phyloP scores from a whole-genome alignment of 2,888 invertebrate species.

The Calameuta pallipes region DNA sequence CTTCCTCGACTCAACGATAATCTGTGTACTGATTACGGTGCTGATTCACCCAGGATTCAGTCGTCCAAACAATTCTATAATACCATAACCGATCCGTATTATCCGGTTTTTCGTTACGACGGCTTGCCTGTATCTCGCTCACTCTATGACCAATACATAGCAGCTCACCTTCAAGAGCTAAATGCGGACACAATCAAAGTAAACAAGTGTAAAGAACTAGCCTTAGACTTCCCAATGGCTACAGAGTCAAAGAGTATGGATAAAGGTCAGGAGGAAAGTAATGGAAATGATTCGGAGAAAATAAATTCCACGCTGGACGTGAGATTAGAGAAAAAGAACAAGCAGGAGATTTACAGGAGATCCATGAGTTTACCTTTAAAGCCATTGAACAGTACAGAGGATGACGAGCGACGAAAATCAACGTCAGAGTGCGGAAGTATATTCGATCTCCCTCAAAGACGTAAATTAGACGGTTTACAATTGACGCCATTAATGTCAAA shows the following conservation, averaged over 20 bases:
- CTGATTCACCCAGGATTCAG: slow-evolving; percentile 50
- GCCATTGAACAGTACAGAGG: slow-evolving; percentile 68
- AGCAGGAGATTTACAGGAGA: slow-evolving; percentile 63
- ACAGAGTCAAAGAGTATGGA: not conserved
- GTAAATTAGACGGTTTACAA: slow-evolving; percentile 76
- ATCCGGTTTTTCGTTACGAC: slow-evolving; percentile 80
- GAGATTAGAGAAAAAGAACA: slow-evolving; percentile 50
- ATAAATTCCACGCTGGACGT: slow-evolving; percentile 37
- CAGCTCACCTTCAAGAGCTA: slow-evolving; percentile 73
- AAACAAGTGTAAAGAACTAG: not conserved
- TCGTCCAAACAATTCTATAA: slow-evolving; percentile 69
- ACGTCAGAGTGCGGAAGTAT: slow-evolving; percentile 47
- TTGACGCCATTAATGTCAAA: slow-evolving; percentile 87
- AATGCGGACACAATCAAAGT: slow-evolving; percentile 42
- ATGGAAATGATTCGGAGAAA: slow-evolving; percentile 21
- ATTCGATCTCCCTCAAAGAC: slow-evolving; percentile 58
- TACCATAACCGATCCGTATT: slow-evolving; percentile 83
- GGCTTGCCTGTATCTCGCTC: slow-evolving; percentile 80
- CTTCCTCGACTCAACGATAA: slow-evolving; percentile 62
- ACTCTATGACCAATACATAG: slow-evolving; percentile 77
- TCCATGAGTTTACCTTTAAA: slow-evolving; percentile 80
- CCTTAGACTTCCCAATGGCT: not conserved
- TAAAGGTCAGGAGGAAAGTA: slow-evolving; percentile 2
- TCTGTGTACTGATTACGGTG: slow-evolving; percentile 38
- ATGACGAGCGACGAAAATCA: slow-evolving; percentile 59